A percentile compares a stretch with the other conserved stretches of the same genome.
Evolutionary conservation across 2,797 vertebrate genomes (phyloP).

Genomic region (Craterocephalus amniculus): DNA sequence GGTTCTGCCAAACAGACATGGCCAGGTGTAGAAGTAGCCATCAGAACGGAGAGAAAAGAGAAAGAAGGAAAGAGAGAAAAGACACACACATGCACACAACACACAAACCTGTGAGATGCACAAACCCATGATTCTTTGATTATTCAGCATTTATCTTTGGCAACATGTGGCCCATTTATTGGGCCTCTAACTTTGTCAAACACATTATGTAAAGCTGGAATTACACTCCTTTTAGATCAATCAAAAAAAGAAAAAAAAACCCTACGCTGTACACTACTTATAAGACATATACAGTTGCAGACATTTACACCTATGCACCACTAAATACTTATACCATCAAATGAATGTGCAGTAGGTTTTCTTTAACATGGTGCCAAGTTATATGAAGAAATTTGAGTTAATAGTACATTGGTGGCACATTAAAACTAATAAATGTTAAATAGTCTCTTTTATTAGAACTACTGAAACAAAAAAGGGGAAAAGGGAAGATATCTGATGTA

Average conservation of each 20-base stretch:
- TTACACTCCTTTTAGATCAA: background rate
- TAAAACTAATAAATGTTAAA: background rate
- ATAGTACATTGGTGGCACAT: background rate
- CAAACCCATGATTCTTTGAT: conserved; percentile 46
- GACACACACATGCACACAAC: conserved; percentile 69
- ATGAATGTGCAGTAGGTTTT: background rate
- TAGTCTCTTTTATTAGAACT: background rate
- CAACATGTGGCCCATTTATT: conserved; percentile 22
- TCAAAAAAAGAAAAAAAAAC: background rate
- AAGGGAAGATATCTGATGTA: background rate
- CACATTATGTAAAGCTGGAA: background rate
- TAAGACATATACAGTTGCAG: background rate
- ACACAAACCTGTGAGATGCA: conserved; percentile 76
- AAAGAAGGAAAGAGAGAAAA: conserved; percentile 58
- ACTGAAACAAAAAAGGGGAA: too few relatives aligned
- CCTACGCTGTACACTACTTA: background rate
- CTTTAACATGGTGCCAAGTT: background rate
- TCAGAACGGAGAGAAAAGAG: conserved; percentile 75
- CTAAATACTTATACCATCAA: background rate
- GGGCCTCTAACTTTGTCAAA: conserved; percentile 15
- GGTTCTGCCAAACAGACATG: conserved; percentile 84
- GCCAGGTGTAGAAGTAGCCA: conserved; percentile 80
- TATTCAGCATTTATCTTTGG: conserved; percentile 39
- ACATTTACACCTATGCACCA: background rate
- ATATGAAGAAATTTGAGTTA: background rate